Percentiles rank a stretch among this genome's conserved stretches.
These are phyloP conservation scores for Lasiommata megera DNA, from an alignment of 2,888 invertebrate genomes.

Conservation along the genomic window DNA sequence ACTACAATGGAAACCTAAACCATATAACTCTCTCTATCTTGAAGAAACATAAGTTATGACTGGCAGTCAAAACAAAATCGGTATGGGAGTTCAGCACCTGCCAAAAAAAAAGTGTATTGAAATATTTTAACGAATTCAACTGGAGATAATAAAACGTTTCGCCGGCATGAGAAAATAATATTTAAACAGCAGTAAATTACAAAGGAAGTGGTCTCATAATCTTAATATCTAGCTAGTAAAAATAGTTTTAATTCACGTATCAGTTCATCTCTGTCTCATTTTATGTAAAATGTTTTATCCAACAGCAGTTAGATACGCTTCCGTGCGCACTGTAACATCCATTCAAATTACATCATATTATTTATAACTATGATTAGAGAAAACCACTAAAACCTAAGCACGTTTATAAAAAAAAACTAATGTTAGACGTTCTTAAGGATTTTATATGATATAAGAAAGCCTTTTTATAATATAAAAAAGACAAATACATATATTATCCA, in stretches of 20 bases:
- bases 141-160: too few relatives aligned
- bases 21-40: too few relatives aligned
- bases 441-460: too few relatives aligned
- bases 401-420: background rate
- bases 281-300: constrained; percentile 22
- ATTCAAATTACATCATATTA: constrained; percentile 21
- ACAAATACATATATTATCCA: too few relatives aligned
- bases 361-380: constrained; percentile 5
- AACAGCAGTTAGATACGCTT: constrained; percentile 22
- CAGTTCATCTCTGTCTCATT: constrained; percentile 23
- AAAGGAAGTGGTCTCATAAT: background rate
- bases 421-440: too few relatives aligned
- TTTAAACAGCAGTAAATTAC: background rate
- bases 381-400: background rate
- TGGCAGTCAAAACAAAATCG: too few relatives aligned
- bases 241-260: constrained; percentile 10
- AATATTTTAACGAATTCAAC: too few relatives aligned
- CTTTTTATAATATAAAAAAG: too few relatives aligned
- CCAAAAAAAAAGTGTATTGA: too few relatives aligned
- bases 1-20: too few relatives aligned
- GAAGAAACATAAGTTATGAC: too few relatives aligned
- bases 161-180: background rate
- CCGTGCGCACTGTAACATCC: constrained; percentile 20
- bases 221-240: background rate
- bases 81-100: too few relatives aligned